Base-by-base conservation (phyloP, 2,888 invertebrate genomes). In the Platycheirus albimanus region DNA sequence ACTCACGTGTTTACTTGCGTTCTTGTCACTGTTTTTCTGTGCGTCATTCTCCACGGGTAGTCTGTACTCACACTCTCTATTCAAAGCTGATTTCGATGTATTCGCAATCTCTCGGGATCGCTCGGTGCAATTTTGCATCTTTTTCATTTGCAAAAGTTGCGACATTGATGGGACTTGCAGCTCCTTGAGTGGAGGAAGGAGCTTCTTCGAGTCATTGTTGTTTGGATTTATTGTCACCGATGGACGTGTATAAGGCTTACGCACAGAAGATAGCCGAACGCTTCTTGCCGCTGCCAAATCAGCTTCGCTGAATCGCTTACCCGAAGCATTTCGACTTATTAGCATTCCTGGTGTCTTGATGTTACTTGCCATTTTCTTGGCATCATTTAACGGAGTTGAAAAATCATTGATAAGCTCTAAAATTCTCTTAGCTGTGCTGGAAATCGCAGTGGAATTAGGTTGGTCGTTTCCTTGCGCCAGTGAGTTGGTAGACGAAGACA, bases 321-420 rank as follows among this genome's bases (percentile, higher is more conserved):
- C 85, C 30, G 81, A 63, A 20, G 76, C 61, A 24, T 49, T 67
- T 33, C 85, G 74, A 47, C 63, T 67, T 52, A 85, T 70, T 8
- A 86, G 49, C 71, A 86, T 86, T 61, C 85, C 70, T 61, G 86
- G 85, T 8, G 88, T 86, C 49, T 87, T 89, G 15, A 90, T 72
- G 41, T 87, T 88, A 72, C 87, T 88, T 2, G 96, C 95, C 89
- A 96, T 95, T 87, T 95, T 94, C 87, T 94, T 95, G 1, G 95
- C 96, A 89, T 97, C 96, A 49, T 92, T 92, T 61, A 96, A 90
- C 0, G 97, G 96, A 1, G 96, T 95, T 0, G 96, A 95, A 90
- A 95, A 96, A 86, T 95, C 94, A 88, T 97, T 96, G 69, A 98
- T 91, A 4, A 96, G 93, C 86, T 95, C 95, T 87, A 97, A 91